A percentile compares a stretch with the other conserved stretches of the same genome.
These are phyloP conservation scores for Limnephilus lunatus DNA, from an alignment of 2,888 invertebrate genomes.

Conservation along the genomic window DNA sequence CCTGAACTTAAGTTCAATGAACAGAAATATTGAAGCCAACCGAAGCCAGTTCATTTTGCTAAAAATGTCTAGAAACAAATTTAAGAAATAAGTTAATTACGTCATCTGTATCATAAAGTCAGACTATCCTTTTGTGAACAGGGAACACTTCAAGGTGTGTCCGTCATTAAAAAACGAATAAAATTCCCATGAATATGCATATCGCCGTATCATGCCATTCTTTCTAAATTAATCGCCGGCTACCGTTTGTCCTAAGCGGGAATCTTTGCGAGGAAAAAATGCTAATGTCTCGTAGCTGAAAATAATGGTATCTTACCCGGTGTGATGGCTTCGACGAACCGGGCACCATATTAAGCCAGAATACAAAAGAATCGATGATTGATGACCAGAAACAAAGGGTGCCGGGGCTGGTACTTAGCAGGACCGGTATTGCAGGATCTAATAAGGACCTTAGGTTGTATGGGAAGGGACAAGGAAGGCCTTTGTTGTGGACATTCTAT, in stretches of 20 bases:
- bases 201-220: slow-evolving; percentile 28
- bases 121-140: neutral
- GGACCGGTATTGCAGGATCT: slow-evolving; percentile 51
- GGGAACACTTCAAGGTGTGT: slow-evolving; percentile 25
- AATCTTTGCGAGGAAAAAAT: neutral
- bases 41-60: neutral
- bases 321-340: slow-evolving; percentile 16
- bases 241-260: slow-evolving; percentile 24
- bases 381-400: slow-evolving; percentile 64
- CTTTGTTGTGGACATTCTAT: slow-evolving; percentile 45
- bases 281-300: slow-evolving; percentile 18
- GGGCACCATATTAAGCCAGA: slow-evolving; percentile 40
- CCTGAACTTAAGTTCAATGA: neutral
- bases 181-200: slow-evolving; percentile 43
- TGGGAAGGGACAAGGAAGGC: slow-evolving; percentile 39
- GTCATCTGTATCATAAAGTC: neutral
- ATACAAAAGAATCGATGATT: slow-evolving; percentile 65
- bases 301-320: slow-evolving; percentile 18
- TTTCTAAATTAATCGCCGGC: slow-evolving; percentile 29
- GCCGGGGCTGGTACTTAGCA: slow-evolving; percentile 29
- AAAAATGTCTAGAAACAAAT: neutral
- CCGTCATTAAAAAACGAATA: slow-evolving; percentile 29
- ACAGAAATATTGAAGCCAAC: neutral
- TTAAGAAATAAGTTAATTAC: neutral
- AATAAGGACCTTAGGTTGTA: slow-evolving; percentile 24